These are phyloP conservation scores for Platypus cylindrus DNA, from an alignment of 2,888 invertebrate genomes.

Conservation along the genomic window DNA sequence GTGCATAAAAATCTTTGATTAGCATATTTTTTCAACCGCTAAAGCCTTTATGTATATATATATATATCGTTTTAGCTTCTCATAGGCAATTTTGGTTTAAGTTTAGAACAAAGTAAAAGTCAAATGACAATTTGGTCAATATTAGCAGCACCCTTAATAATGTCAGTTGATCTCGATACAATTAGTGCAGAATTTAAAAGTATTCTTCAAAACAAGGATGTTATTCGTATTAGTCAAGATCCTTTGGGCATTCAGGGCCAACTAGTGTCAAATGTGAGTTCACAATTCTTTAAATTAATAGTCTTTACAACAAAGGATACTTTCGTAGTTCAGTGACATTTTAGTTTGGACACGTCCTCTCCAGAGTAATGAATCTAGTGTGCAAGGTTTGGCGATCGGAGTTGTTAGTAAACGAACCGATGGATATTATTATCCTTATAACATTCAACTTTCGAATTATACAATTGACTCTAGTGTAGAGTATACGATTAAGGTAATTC, in stretches of 20 bases:
- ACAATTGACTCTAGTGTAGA: slow-evolving; percentile 1
- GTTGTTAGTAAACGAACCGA: slow-evolving; percentile 15
- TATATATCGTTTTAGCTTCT: slow-evolving; percentile 29
- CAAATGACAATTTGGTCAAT: slow-evolving; percentile 62
- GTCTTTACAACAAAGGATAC: too few species aligned
- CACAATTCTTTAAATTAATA: slow-evolving; percentile 1
- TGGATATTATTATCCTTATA: slow-evolving; percentile 12
- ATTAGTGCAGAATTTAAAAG: slow-evolving; percentile 41
- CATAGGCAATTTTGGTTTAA: slow-evolving; percentile 45
- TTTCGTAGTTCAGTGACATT: slow-evolving; percentile 11
- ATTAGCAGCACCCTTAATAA: slow-evolving; percentile 51
- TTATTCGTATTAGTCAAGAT: slow-evolving; percentile 53
- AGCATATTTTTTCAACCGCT: not conserved
- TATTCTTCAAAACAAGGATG: slow-evolving; percentile 44
- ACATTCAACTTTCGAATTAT: slow-evolving; percentile 5
- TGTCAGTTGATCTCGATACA: slow-evolving; percentile 46
- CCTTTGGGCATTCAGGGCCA: slow-evolving; percentile 45
- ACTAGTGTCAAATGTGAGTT: slow-evolving; percentile 20
- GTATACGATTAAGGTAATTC: slow-evolving; percentile 11
- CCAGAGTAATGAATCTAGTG: slow-evolving; percentile 1
- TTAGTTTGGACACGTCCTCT: slow-evolving; percentile 25
- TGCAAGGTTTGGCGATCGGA: slow-evolving; percentile 10
- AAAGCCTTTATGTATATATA: not conserved
- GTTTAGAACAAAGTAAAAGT: slow-evolving; percentile 46
- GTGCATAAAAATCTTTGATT: slow-evolving; percentile 34